Percentiles rank a stretch among this genome's conserved stretches.
Conservation (phyloP, 1,140 invertebrate genomes). For the Drosophila fuyamai region DNA sequence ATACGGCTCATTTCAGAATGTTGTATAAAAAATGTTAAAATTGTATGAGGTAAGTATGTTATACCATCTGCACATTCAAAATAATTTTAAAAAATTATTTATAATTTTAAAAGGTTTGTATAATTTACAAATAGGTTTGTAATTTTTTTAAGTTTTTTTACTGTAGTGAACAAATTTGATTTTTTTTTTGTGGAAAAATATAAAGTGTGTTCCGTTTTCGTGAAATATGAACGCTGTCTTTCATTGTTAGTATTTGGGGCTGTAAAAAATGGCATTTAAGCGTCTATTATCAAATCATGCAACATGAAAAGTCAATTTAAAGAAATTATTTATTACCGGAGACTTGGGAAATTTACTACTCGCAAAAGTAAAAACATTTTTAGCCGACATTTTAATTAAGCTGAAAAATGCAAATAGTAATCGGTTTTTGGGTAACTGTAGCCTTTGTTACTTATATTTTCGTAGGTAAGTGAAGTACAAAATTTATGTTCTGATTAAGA, state of each 20-base stretch:
- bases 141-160: too few relatives aligned
- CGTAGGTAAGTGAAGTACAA: not conserved
- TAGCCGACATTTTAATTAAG: not conserved
- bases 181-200: not conserved
- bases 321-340: slow-evolving; percentile 6
- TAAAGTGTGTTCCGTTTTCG: not conserved
- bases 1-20: too few relatives aligned
- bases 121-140: too few relatives aligned
- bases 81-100: too few relatives aligned
- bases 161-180: too few relatives aligned
- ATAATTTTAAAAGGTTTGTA: too few relatives aligned
- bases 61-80: too few relatives aligned
- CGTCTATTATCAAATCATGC: not conserved
- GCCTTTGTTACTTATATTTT: not conserved
- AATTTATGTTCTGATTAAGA: not conserved
- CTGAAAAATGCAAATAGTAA: slow-evolving; percentile 1
- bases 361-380: not conserved
- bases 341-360: not conserved
- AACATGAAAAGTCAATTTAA: slow-evolving; percentile 1
- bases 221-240: not conserved
- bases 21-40: too few relatives aligned
- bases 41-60: too few relatives aligned
- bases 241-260: not conserved
- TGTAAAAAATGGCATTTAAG: slow-evolving; percentile 5
- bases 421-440: not conserved